Base-by-base conservation (phyloP, 2,888 invertebrate genomes). In the Campopleginae sp. region DNA sequence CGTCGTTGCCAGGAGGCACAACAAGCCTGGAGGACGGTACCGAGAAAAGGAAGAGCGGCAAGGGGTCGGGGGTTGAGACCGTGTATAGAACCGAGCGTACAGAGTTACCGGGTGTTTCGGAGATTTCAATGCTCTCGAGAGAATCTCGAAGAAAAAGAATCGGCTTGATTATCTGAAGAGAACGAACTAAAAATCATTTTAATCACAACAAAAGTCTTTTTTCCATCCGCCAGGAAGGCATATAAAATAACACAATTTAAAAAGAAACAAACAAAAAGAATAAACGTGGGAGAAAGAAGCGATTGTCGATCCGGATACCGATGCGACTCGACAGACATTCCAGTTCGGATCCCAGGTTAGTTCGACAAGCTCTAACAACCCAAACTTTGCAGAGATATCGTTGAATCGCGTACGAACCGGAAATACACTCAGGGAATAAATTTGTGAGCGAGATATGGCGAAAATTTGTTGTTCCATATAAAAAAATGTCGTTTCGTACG, bases 221-320 rank as follows among this genome's bases (percentile, higher is more conserved):
- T n/a, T 48, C 6, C 27, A 27, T 27, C 27, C 58, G 58, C 58
- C 58, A 58, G 58, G 58, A 58, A 58, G 58, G 58, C 58, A 58
- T 58, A 58, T 58, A 58, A 58, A 58, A 58, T 5, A 14, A 27
- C 10, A 19, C 10, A 23, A 23, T 54, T 54, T 23, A 54, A 54
- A 54, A 19, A 19, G 3, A 48, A 17, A 14, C 4, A 48, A 17
- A 48, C 14, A 48, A 48, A 14, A 48, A 48, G 0, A 23, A 54
- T 3, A 54, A 19, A 12, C 2, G 27, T 27, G 14, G 27, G 27
- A 27, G 14, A 12, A 58, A 17, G 27, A 58, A 58, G 27, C 27
- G 14, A 14, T 58, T 14, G 4, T 23, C 27, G 58, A 27, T 27
- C 12, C 27, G 27, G 27, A 10, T 27, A 58, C 27, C 58, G 27